phyloP scores from a whole-genome alignment of 2,113 vertebrate species.

The Dromas ardeola region DNA sequence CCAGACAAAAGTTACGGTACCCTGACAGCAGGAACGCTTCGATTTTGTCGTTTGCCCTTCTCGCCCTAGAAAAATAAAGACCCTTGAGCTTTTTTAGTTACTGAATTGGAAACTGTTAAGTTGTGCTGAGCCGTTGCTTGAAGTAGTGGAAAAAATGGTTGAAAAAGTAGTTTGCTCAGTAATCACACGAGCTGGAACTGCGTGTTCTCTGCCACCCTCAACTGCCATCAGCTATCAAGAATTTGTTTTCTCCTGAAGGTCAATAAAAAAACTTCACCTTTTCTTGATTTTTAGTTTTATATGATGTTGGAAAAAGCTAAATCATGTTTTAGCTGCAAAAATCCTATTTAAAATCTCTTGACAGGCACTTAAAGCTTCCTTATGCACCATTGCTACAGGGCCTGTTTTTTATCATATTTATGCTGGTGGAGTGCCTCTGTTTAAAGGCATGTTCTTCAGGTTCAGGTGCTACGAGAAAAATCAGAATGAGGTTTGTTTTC shows the following conservation, averaged over 20 bases:
- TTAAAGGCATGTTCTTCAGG: not conserved
- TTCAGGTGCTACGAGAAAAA: not conserved
- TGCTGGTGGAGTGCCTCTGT: not conserved
- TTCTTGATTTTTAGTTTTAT: not conserved
- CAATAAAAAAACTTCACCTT: not conserved
- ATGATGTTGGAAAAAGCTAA: not conserved
- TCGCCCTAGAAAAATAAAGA: not conserved
- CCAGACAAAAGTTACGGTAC: not conserved
- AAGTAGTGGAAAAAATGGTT: not conserved
- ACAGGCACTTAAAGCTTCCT: not conserved
- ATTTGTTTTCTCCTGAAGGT: not conserved
- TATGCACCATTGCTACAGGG: fast-evolving
- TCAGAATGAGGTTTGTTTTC: not conserved
- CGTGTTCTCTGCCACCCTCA: not conserved
- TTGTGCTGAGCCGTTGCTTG: not conserved
- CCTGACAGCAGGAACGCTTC: not conserved
- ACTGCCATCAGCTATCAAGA: not conserved
- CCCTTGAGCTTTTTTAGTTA: not conserved
- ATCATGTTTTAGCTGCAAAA: not conserved
- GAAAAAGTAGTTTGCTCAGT: not conserved
- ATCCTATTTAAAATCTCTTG: not conserved
- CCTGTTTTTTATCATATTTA: not conserved
- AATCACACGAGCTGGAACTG: not conserved
- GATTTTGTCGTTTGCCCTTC: not conserved
- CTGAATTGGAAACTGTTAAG: not conserved